Evolutionary conservation across 2,797 vertebrate genomes (phyloP).

Genomic region (Rhincodon typus): DNA sequence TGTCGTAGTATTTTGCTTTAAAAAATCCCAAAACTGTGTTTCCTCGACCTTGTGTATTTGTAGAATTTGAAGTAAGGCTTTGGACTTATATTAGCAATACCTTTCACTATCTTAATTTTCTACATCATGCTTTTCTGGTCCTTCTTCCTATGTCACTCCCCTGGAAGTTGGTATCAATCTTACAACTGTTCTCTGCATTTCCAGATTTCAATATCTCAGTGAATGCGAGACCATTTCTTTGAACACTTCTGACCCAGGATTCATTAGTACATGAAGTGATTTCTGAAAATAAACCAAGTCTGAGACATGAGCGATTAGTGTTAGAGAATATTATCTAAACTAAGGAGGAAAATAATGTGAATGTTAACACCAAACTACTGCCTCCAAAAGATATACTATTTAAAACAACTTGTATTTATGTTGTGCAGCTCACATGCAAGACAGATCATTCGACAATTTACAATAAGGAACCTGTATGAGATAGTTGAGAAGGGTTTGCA

Average conservation of each 20-base stretch:
- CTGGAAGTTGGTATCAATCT: neutral
- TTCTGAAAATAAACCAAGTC: neutral
- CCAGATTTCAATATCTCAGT: neutral
- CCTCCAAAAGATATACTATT: neutral
- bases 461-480: neutral
- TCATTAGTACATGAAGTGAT: neutral
- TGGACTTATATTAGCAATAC: neutral
- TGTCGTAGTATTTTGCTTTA: neutral
- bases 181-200: neutral
- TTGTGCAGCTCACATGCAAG: neutral
- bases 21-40: neutral
- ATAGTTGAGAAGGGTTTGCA: neutral
- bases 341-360: neutral
- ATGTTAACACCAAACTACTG: neutral
- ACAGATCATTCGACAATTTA: neutral
- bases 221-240: neutral
- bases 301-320: neutral
- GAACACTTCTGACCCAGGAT: neutral
- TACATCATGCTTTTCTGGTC: neutral
- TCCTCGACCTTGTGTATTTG: neutral
- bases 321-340: neutral
- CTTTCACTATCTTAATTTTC: neutral
- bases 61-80: neutral
- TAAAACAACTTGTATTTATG: neutral
- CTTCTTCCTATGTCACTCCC: neutral